These are phyloP conservation scores for Solea solea DNA, from an alignment of 2,113 vertebrate genomes.

Conservation along the genomic window DNA sequence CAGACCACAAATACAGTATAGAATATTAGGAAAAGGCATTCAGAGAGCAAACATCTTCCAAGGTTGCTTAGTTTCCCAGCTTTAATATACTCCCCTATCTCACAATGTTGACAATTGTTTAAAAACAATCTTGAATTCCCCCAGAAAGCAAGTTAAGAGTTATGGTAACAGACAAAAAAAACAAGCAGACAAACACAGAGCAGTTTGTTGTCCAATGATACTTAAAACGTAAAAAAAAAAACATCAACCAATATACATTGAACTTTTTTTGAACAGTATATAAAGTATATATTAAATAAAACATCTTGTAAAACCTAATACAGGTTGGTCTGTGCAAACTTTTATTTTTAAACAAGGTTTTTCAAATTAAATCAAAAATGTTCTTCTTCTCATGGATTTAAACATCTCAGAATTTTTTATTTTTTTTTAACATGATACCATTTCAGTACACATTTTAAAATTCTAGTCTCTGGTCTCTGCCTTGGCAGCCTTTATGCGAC, in stretches of 20 bases:
- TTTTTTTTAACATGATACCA: slow-evolving; percentile 1
- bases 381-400: neutral
- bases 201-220: neutral
- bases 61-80: too few species aligned
- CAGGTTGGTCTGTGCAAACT: too few species aligned
- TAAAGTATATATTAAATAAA: neutral
- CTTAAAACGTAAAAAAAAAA: neutral
- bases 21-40: too few species aligned
- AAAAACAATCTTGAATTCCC: too few species aligned
- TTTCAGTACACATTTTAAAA: slow-evolving; percentile 50
- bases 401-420: slow-evolving; percentile 13
- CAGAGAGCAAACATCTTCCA: too few species aligned
- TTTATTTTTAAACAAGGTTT: neutral
- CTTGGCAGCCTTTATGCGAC: slow-evolving; percentile 70
- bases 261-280: neutral
- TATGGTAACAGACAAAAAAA: too few species aligned
- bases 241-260: neutral
- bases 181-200: too few species aligned
- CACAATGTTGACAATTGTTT: too few species aligned
- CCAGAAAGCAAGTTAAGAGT: too few species aligned
- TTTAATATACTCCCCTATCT: too few species aligned
- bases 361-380: slow-evolving; percentile 2
- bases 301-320: neutral
- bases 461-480: slow-evolving; percentile 52
- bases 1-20: too few species aligned